These are phyloP conservation scores for Orchesella flavescens DNA, from an alignment of 2,888 invertebrate species.

Conservation along the genomic window DNA sequence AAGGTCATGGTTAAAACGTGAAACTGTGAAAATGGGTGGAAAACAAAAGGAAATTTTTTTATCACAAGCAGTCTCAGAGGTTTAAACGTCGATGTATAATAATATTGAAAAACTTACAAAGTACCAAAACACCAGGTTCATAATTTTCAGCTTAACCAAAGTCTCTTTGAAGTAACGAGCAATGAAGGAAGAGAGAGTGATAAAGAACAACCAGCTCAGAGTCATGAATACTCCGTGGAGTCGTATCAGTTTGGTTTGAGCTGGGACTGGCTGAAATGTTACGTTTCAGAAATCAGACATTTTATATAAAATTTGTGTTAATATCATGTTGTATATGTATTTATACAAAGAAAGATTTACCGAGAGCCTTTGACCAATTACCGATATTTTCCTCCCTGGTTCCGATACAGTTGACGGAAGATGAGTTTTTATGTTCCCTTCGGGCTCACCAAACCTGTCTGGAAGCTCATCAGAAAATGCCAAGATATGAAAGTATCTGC, in stretches of 20 bases:
- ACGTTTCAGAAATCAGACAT: no score
- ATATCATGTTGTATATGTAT: no score
- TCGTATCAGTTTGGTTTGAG: conserved; percentile 20
- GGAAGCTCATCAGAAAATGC: conserved; percentile 22
- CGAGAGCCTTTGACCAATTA: conserved; percentile 14
- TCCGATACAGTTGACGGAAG: background rate
- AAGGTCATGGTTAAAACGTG: conserved; percentile 9
- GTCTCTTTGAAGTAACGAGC: conserved; percentile 64
- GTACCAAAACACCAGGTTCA: conserved; percentile 36
- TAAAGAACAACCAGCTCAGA: conserved; percentile 45
- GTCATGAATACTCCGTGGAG: conserved; percentile 54
- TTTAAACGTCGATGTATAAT: background rate
- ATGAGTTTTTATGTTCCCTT: conserved; percentile 16
- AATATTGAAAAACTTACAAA: conserved; percentile 27
- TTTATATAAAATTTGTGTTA: no score
- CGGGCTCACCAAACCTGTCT: conserved; percentile 14
- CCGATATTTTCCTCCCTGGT: background rate
- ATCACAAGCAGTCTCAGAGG: background rate
- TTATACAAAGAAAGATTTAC: conserved; percentile 9
- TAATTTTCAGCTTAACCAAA: background rate
- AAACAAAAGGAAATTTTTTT: background rate
- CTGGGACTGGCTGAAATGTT: conserved; percentile 19
- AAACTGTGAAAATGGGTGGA: background rate
- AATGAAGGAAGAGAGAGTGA: conserved; percentile 42
- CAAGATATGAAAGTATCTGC: conserved; percentile 19